Percentiles rank a stretch among this genome's conserved stretches.
phyloP scores from a whole-genome alignment of 30 jellyfish, hydroid and myxozoan genomes.

The Aurelia aurita region DNA sequence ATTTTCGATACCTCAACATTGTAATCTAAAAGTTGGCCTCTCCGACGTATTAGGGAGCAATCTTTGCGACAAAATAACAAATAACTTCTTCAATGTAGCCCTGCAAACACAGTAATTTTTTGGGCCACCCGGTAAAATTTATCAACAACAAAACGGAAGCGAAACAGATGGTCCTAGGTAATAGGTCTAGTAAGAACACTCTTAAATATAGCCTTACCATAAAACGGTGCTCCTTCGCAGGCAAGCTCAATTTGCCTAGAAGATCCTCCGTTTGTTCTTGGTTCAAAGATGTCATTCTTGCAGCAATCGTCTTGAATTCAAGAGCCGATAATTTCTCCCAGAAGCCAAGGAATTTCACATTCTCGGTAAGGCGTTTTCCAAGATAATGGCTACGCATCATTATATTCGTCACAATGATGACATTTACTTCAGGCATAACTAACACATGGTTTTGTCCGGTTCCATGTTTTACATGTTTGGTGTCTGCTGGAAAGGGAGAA shows the following conservation, averaged over 20 bases:
- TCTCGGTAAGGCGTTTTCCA: slow-evolving; percentile 52
- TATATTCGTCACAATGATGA: slow-evolving; percentile 53
- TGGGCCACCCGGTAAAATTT: no score
- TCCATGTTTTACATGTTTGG: background rate
- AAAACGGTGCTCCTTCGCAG: slow-evolving; percentile 25
- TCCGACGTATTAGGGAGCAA: no score
- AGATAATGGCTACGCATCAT: slow-evolving; percentile 65
- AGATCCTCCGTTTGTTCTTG: slow-evolving; percentile 59
- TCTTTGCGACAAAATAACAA: no score
- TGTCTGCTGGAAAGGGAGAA: no score
- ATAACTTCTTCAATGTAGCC: no score
- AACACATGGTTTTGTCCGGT: slow-evolving; percentile 16
- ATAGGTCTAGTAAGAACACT: no score
- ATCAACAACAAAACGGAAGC: no score
- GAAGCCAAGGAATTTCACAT: slow-evolving; percentile 56
- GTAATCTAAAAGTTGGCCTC: no score
- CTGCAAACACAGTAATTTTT: no score
- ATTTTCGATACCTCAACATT: no score
- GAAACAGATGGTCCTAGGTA: no score
- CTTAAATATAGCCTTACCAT: slow-evolving; percentile 27
- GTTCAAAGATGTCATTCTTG: slow-evolving; percentile 74
- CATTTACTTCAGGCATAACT: slow-evolving; percentile 62
- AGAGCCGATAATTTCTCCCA: slow-evolving; percentile 63
- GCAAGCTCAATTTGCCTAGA: slow-evolving; percentile 24
- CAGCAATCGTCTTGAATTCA: slow-evolving; percentile 67